Base-by-base conservation (phyloP, 1,140 invertebrate species). In the Lasioglossum albipes region DNA sequence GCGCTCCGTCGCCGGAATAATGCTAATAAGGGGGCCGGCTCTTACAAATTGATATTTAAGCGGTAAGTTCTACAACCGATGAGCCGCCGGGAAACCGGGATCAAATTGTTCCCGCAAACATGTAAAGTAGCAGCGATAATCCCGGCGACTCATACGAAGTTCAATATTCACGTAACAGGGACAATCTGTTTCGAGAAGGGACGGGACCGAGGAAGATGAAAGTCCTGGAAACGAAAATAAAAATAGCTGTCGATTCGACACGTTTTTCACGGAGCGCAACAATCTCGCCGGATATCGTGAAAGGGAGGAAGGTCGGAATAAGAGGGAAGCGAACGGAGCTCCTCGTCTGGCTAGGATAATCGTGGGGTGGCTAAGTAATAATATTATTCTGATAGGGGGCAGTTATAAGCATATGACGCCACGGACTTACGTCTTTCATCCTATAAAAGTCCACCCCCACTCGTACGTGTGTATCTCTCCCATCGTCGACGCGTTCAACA, bases 341-440 rank as follows among this genome's bases (percentile, higher is more conserved):
- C 36, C 52, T 67, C 67, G 65, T 74, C 71, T 66, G 20, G 42
- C 27, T 61, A 59, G 31, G 67, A 78, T 86, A 78, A 86, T 85
- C 81, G 79, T 79, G 79, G 85, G 85, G 79, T 75, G 85, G 84
- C 82, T 57, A 66, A 79, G 85, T 90, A 90, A 92, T 92, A 91
- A 90, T 90, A 92, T 90, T 91, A 90, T 89, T 89, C 82, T 87
- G 87, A 91, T 89, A 89, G 90, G 87, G 87, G 81, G 89, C 87
- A 91, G 91, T 93, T 93, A 91, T 84, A 83, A 90, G 89, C 92
- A 93, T 90, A 89, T 93, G 92, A 92, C 92, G 92, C 89, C 87
- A 86, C 57, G 69, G 72, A 80, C 81, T 88, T 86, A 85, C 82
- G 89, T 88, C 90, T 92, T 90, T 91, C 91, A 90, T 91, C 90